Evolutionary conservation across 2,113 vertebrate species (phyloP).

Genomic region (Neopipo cinnamomea): DNA sequence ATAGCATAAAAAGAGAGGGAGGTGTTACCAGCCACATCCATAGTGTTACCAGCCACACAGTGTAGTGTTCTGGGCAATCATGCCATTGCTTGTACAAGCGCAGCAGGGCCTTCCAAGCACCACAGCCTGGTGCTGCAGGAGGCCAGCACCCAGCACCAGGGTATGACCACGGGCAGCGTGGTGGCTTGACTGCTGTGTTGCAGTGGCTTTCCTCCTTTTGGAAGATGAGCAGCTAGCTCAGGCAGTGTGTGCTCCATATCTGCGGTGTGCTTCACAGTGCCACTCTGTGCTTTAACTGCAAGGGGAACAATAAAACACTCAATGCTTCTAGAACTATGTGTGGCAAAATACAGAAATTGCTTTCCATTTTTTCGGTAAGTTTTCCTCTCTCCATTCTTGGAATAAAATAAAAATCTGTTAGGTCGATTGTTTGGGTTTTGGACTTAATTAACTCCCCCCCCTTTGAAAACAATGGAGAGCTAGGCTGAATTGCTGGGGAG

Average conservation of each 20-base stretch:
- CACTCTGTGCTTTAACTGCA: background rate
- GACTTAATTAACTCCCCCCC: background rate
- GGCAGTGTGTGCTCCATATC: too few relatives aligned
- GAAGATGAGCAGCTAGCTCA: background rate
- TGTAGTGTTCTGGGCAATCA: rapidly evolving
- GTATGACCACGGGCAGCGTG: background rate
- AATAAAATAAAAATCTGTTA: background rate
- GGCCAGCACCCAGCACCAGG: background rate
- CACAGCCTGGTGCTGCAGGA: background rate
- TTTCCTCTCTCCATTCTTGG: background rate
- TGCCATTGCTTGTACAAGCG: background rate
- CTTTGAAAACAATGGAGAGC: background rate
- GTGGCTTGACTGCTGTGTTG: background rate
- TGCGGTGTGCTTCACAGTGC: rapidly evolving
- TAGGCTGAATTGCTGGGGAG: background rate
- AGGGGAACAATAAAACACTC: background rate
- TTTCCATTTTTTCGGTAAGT: background rate
- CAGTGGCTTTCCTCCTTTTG: background rate
- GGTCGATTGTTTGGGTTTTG: background rate
- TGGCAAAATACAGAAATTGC: background rate
- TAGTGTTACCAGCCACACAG: background rate
- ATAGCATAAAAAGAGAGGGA: background rate
- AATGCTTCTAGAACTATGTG: background rate
- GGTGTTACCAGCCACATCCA: background rate
- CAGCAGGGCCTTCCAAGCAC: background rate